A percentile compares a stretch with the other conserved stretches of the same genome.
These are phyloP conservation scores for Nyctibius bracteatus DNA, from an alignment of 2,113 vertebrate genomes.

Conservation along the genomic window DNA sequence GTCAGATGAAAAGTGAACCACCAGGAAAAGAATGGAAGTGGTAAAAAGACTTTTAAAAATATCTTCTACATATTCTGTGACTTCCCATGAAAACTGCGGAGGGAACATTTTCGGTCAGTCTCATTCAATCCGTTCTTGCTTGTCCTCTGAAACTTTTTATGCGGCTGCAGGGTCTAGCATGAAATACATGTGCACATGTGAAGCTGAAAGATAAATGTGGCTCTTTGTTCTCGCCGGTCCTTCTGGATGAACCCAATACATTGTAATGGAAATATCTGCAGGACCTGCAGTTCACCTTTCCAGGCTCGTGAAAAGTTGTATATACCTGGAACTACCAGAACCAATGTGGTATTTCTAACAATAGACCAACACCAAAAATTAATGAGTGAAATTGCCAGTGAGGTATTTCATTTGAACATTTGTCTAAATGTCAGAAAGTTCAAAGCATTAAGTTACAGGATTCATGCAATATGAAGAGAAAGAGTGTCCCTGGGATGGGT, in stretches of 20 bases:
- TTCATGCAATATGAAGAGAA: background rate
- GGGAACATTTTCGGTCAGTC: conserved; percentile 4
- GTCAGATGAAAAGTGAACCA: conserved; percentile 57
- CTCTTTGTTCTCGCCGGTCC: background rate
- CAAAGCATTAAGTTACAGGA: background rate
- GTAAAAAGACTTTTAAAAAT: conserved; percentile 54
- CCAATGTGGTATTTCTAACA: background rate
- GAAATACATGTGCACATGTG: background rate
- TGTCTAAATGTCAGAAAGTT: background rate
- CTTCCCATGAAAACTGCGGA: conserved; percentile 40
- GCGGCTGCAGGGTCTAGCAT: background rate
- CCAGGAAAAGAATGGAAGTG: conserved; percentile 23
- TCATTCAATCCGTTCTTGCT: background rate
- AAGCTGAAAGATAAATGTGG: background rate
- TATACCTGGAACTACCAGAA: background rate
- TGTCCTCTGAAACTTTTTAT: background rate
- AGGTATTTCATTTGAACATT: background rate
- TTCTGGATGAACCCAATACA: background rate
- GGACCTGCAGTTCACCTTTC: background rate
- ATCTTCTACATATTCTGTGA: conserved; percentile 30
- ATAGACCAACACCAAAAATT: background rate
- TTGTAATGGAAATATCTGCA: background rate
- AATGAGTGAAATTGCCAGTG: background rate
- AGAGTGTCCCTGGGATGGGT: background rate
- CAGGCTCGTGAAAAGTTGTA: background rate